Conservation (phyloP, 2,113 vertebrate species). For the Panthera tigris region DNA sequence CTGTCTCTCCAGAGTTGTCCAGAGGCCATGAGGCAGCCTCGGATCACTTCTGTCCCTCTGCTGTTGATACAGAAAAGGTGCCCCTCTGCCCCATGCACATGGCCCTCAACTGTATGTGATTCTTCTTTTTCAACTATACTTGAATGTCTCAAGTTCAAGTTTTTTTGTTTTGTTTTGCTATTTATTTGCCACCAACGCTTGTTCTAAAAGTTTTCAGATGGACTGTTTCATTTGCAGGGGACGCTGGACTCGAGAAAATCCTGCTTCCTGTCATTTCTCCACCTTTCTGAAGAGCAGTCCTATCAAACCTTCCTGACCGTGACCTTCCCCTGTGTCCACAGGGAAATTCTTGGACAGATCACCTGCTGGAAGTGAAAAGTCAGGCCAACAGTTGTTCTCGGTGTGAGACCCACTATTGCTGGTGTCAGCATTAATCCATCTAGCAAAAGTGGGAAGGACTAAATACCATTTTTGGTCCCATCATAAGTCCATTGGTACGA, state of each 20-base stretch:
- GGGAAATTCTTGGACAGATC: neutral
- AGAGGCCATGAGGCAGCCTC: neutral
- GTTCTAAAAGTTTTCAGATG: neutral
- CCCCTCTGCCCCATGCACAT: neutral
- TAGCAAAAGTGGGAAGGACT: neutral
- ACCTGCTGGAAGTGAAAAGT: neutral
- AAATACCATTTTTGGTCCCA: neutral
- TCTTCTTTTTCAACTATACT: neutral
- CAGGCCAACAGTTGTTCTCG: neutral
- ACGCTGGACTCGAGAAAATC: neutral
- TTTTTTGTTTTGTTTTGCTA: neutral
- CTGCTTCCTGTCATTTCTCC: neutral
- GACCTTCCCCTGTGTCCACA: neutral
- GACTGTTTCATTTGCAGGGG: neutral
- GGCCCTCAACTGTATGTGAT: neutral
- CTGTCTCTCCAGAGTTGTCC: neutral
- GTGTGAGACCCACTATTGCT: neutral
- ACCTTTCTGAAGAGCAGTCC: neutral
- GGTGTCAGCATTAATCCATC: neutral
- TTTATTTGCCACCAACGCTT: neutral
- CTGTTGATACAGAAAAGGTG: accelerated
- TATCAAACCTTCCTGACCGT: neutral
- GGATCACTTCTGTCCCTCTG: neutral
- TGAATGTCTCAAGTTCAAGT: neutral
- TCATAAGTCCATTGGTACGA: neutral